These are phyloP conservation scores for Neelides folsomi DNA, from an alignment of 2,888 invertebrate genomes.

Conservation along the genomic window DNA sequence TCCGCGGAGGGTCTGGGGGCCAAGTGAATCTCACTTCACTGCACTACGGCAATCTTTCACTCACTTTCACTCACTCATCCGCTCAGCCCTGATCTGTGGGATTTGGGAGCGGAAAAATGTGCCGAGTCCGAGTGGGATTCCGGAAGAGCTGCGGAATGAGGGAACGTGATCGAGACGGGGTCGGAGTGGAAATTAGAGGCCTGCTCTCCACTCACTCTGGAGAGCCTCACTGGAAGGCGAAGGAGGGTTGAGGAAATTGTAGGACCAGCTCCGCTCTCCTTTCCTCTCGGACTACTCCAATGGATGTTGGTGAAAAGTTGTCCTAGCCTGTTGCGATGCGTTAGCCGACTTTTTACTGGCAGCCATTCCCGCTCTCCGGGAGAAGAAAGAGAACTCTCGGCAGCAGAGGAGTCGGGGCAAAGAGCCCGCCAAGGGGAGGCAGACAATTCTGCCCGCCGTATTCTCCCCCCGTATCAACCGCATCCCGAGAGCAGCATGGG, in stretches of 20 bases:
- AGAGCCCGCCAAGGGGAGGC: slow-evolving; percentile 9
- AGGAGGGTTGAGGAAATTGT: neutral
- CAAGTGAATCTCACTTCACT: slow-evolving; percentile 7
- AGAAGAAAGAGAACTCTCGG: neutral
- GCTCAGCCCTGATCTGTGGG: too few relatives aligned
- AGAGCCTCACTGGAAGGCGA: too few relatives aligned
- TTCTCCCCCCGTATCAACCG: neutral
- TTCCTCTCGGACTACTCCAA: neutral
- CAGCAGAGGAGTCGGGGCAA: neutral
- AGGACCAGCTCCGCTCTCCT: neutral
- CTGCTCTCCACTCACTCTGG: neutral
- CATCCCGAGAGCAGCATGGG: neutral
- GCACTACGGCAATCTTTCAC: slow-evolving; percentile 6
- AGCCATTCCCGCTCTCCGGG: slow-evolving; percentile 14
- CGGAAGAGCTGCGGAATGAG: too few relatives aligned
- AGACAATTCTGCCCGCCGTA: neutral
- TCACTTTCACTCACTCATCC: too few relatives aligned
- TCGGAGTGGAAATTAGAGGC: too few relatives aligned
- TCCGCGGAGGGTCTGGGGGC: slow-evolving; percentile 4
- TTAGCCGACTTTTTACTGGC: slow-evolving; percentile 15
- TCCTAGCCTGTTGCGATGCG: slow-evolving; percentile 15
- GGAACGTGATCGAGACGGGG: too few relatives aligned
- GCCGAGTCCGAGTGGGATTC: too few relatives aligned
- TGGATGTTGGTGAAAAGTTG: neutral
- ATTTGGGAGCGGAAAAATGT: too few relatives aligned